Base-by-base conservation (phyloP, 1,140 invertebrate species). In the Portunus trituberculatus region DNA sequence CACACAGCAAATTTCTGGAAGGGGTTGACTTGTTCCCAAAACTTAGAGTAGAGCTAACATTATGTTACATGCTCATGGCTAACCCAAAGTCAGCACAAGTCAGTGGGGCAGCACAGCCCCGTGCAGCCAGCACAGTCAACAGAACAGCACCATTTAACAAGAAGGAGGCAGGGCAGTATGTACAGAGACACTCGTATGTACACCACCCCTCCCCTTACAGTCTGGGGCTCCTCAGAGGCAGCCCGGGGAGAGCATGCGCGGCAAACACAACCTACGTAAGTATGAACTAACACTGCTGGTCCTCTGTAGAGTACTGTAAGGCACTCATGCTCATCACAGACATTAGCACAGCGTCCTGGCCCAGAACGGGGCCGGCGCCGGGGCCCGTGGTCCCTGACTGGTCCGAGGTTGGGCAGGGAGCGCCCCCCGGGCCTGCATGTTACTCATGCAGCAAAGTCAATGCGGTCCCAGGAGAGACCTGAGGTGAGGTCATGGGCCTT, bases 21-120 rank as follows among this genome's bases (percentile, higher is more conserved):
- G 93, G 93, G 93, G 93, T 94, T 67, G 93, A 94, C 82, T 94
- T 94, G 93, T 94, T 94, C 93, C 93, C 93, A 94, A 94, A 94
- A 94, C 87, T 90, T 94, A 93, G 84, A 48, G 82, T 93, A 93
- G 67, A 76, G 25, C n/a, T 76, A 76, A 76, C 67, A 76, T 76
- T 76, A 76, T 76, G 67, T 76, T 76, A 76, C 67, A 76, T n/a
- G 67, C 25, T 76, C 67, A 8, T n/a, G 67, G 67, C 67, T 8
- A 76, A 76, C 67, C 67, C 67, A 76, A 25, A n/a, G 67, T 76
- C 67, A n/a, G 67, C 67, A n/a, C 67, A 76, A 76, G 67, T 76
- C 67, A 76, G 67, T n/a, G 67, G 67, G 67, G 67, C 67, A n/a
- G 20, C n/a, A 76, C 67, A 76, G 67, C 67, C 67, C 67, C 67